Evolutionary conservation across 2,888 invertebrate genomes (phyloP).

Genomic region (Sminthurides aquaticus): DNA sequence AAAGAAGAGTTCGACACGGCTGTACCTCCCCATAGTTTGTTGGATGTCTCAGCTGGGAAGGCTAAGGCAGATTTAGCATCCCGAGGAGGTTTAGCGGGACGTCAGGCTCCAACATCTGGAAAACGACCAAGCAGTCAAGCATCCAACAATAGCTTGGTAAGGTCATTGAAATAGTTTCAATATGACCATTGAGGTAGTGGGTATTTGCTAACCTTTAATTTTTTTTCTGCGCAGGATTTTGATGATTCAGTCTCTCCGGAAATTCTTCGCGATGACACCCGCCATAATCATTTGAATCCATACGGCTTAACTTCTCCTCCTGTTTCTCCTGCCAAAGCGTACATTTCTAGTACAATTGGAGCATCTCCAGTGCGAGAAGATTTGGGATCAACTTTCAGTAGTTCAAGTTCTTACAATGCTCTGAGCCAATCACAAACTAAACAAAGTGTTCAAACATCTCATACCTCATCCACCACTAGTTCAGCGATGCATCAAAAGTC

Average conservation of each 20-base stretch:
- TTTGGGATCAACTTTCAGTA: constrained; percentile 1
- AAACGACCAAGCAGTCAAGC: constrained; percentile 31
- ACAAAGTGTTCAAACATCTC: constrained; percentile 18
- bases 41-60: constrained; percentile 79
- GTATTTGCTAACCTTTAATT: constrained; percentile 3
- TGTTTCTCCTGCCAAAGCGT: constrained; percentile 27
- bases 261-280: constrained; percentile 26
- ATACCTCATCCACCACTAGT: constrained; percentile 11
- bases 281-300: constrained; percentile 17
- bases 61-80: constrained; percentile 78
- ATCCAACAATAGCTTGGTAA: constrained; percentile 29
- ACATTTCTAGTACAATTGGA: constrained; percentile 8
- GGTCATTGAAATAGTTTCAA: not conserved
- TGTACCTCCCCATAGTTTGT: constrained; percentile 75
- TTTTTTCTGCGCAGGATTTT: constrained; percentile 20
- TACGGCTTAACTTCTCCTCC: constrained; percentile 26
- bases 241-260: constrained; percentile 28
- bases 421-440: constrained; percentile 18
- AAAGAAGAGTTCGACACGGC: constrained; percentile 72
- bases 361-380: constrained; percentile 20
- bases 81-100: constrained; percentile 62
- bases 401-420: constrained; percentile 9
- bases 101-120: constrained; percentile 45
- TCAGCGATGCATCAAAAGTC: not conserved
- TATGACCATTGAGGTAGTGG: not conserved